phyloP scores from a whole-genome alignment of 1,140 invertebrate genomes.

The Tetragnatha versicolor region DNA sequence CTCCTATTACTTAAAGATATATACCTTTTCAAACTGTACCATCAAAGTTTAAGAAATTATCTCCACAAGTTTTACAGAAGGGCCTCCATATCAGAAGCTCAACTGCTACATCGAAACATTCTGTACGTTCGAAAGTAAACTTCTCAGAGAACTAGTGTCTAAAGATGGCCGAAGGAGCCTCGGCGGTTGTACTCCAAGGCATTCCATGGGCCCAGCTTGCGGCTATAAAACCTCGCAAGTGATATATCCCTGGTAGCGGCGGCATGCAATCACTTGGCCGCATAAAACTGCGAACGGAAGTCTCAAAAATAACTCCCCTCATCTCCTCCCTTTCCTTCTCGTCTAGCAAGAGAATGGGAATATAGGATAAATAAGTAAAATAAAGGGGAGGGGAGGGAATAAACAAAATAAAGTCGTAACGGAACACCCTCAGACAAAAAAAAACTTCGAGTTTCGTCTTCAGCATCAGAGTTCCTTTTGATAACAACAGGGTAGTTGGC shows the following conservation, averaged over 20 bases:
- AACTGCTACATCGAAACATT: too few species aligned
- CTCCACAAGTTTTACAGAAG: too few species aligned
- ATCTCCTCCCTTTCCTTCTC: background rate
- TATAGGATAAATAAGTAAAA: constrained; percentile 36
- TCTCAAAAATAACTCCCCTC: constrained; percentile 25
- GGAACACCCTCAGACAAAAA: too few species aligned
- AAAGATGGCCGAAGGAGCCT: constrained; percentile 5
- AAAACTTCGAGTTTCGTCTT: background rate
- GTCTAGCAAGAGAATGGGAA: constrained; percentile 1
- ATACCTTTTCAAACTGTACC: too few species aligned
- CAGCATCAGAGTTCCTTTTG: constrained; percentile 9
- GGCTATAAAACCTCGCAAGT: background rate
- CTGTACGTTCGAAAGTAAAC: too few species aligned
- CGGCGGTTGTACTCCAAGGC: background rate
- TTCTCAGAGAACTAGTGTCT: too few species aligned
- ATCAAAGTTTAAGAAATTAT: too few species aligned
- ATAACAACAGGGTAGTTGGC: constrained; percentile 23
- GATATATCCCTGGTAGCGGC: constrained; percentile 11
- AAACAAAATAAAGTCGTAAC: too few species aligned
- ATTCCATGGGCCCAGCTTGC: background rate
- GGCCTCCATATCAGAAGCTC: too few species aligned
- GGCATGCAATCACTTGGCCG: constrained; percentile 5
- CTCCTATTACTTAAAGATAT: too few species aligned
- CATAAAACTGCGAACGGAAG: constrained; percentile 19
- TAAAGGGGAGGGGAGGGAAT: background rate